phyloP scores from a whole-genome alignment of 1,140 invertebrate genomes.

The Heterodera carotae region DNA sequence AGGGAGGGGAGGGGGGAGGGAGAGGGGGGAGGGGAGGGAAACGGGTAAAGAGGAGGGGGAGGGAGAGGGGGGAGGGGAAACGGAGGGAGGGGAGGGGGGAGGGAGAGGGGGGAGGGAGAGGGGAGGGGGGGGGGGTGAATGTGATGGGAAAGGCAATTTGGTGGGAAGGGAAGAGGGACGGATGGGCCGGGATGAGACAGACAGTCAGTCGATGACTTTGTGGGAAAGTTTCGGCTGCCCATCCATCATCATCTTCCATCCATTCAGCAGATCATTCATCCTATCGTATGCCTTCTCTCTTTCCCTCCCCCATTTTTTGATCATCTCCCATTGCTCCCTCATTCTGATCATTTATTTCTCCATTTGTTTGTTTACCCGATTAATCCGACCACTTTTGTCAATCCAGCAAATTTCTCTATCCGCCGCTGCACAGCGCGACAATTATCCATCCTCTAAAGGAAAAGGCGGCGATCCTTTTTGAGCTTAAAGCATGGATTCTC shows the following conservation, averaged over 20 bases:
- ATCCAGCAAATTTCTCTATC: neutral
- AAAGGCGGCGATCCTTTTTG: neutral
- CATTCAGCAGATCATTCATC: neutral
- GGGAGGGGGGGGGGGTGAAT: neutral
- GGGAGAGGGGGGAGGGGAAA: no score
- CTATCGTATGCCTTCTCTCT: neutral
- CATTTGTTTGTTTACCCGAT: neutral
- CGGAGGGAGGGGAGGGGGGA: no score
- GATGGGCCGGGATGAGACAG: no score
- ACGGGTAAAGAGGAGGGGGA: neutral
- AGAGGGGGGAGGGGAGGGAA: neutral
- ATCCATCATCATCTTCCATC: no score
- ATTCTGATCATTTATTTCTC: neutral
- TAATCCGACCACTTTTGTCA: neutral
- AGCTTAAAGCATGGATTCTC: neutral
- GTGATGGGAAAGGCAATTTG: neutral
- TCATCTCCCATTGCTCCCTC: neutral
- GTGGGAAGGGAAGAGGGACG: neutral
- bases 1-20: no score
- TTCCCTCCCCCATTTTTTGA: neutral
- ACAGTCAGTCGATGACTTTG: neutral
- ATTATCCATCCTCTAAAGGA: neutral
- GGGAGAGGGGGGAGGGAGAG: neutral
- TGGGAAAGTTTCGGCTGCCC: neutral
- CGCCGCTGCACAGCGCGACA: neutral